A percentile compares a stretch with the other conserved stretches of the same genome.
phyloP scores from a whole-genome alignment of 2,113 vertebrate species.

The Circaetus gallicus region DNA sequence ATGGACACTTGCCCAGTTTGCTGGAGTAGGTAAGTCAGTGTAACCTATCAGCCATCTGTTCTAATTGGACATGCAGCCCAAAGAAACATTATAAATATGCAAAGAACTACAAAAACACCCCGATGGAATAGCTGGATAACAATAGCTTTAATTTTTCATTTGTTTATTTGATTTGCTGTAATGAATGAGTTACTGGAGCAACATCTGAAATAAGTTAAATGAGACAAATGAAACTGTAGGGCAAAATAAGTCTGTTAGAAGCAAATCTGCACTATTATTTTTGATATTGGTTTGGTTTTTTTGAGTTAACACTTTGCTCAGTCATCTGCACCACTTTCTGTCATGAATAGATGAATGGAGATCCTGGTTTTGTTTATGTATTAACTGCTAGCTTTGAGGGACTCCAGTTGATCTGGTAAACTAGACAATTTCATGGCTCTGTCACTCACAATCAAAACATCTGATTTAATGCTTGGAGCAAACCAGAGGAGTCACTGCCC shows the following conservation, averaged over 20 bases:
- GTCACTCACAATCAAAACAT: neutral
- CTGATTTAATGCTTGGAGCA: neutral
- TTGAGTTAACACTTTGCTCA: neutral
- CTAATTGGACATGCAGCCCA: conserved; percentile 46
- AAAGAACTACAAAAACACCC: neutral
- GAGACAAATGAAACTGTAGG: neutral
- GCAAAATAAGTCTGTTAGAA: neutral
- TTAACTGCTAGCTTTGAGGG: neutral
- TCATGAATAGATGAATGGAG: neutral
- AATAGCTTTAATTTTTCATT: conserved; percentile 77
- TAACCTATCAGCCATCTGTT: conserved; percentile 69
- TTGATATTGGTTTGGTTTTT: neutral
- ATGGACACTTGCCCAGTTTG: conserved; percentile 39
- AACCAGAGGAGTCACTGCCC: neutral
- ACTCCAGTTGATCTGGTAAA: neutral
- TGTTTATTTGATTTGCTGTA: conserved; percentile 73
- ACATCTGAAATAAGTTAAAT: conserved; percentile 51
- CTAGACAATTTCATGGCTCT: neutral
- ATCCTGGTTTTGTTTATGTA: neutral
- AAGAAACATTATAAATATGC: conserved; percentile 39
- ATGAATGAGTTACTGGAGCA: conserved; percentile 37
- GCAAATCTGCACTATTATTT: neutral
- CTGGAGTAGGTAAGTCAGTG: conserved; percentile 46
- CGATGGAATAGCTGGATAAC: conserved; percentile 53
- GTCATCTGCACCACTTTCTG: neutral